A percentile compares a stretch with the other conserved stretches of the same genome.
Evolutionary conservation across 1,140 invertebrate species (phyloP).

Genomic region (Pseudomyrmex sp.): DNA sequence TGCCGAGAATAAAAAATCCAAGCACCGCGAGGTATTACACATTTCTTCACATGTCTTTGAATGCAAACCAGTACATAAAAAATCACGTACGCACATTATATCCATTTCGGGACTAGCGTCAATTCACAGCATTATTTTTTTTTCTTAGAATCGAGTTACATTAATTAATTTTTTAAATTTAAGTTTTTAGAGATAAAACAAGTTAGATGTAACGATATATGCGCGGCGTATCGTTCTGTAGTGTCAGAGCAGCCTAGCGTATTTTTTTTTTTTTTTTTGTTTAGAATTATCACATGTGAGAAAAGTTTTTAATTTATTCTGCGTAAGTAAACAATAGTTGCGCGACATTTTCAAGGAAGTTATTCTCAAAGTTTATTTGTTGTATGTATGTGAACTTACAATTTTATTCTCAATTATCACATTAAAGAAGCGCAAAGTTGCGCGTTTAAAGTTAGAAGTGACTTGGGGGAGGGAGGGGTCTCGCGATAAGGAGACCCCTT

Average conservation of each 20-base stretch:
- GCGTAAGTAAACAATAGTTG: background rate
- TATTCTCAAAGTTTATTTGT: background rate
- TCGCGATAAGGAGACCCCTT: background rate
- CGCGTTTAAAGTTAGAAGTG: constrained; percentile 12
- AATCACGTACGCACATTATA: background rate
- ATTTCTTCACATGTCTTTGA: constrained; percentile 27
- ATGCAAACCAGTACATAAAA: background rate
- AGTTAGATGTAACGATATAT: no score
- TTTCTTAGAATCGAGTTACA: background rate
- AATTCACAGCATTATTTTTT: constrained; percentile 4
- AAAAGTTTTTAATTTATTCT: constrained; percentile 7
- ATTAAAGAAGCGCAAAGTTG: background rate
- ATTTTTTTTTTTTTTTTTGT: no score
- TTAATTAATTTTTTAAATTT: background rate
- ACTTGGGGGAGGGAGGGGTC: background rate
- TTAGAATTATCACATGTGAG: background rate
- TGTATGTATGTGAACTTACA: background rate
- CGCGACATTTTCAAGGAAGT: background rate
- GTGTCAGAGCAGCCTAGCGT: no score
- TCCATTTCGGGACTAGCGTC: background rate
- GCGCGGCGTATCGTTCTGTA: no score
- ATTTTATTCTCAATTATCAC: background rate
- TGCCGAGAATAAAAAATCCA: constrained; percentile 52
- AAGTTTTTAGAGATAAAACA: no score
- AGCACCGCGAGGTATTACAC: background rate